Percentiles rank a stretch among this genome's conserved stretches.
These are phyloP conservation scores for Megalonaias nervosa DNA, from an alignment of 1,140 invertebrate genomes.

Conservation along the genomic window DNA sequence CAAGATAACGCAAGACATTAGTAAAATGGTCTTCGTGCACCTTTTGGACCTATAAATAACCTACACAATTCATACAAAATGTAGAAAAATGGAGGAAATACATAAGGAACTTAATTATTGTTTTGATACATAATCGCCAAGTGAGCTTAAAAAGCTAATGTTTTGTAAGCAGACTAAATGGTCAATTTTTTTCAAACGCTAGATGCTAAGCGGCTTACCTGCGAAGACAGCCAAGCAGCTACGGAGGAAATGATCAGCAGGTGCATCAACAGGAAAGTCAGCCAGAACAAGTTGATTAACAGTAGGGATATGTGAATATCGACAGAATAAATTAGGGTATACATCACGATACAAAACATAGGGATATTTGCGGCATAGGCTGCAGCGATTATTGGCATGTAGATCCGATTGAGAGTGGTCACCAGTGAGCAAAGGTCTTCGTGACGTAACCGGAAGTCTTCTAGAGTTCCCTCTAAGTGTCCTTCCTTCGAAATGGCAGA, in stretches of 20 bases:
- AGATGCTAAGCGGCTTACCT: background rate
- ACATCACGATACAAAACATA: slow-evolving; percentile 11
- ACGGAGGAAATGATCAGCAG: background rate
- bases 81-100: no score
- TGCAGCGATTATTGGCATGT: slow-evolving; percentile 2
- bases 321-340: background rate
- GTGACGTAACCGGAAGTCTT: slow-evolving; percentile 6
- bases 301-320: slow-evolving; percentile 5
- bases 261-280: slow-evolving; percentile 6
- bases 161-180: no score
- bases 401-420: slow-evolving; percentile 1
- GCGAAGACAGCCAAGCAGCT: background rate
- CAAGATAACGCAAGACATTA: no score
- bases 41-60: no score
- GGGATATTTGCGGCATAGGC: slow-evolving; percentile 9
- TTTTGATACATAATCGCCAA: no score
- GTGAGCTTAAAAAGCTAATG: no score
- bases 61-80: no score
- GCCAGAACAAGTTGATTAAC: slow-evolving; percentile 16
- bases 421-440: background rate
- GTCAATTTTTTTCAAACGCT: no score
- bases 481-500: background rate
- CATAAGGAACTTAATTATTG: no score
- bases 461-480: background rate
- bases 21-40: no score